Evolutionary conservation across 2,797 vertebrate species (phyloP).

Genomic region (Cirrhinus molitorella): DNA sequence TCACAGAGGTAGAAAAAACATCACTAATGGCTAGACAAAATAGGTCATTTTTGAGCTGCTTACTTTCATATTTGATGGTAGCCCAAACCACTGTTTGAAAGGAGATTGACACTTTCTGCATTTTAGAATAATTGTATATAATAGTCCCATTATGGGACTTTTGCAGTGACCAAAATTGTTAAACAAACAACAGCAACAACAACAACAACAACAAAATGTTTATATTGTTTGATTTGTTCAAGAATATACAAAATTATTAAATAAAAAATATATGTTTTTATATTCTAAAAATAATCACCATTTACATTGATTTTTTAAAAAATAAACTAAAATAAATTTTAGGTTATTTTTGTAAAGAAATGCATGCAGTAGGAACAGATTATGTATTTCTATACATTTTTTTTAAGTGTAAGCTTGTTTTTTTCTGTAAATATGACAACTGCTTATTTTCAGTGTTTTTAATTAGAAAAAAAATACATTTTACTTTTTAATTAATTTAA

Average conservation of each 20-base stretch:
- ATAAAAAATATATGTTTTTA: not conserved
- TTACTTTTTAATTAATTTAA: no score
- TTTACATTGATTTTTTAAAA: not conserved
- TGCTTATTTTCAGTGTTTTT: not conserved
- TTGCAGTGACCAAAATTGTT: not conserved
- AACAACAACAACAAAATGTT: not conserved
- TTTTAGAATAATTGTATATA: not conserved
- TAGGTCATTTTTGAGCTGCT: constrained; percentile 62
- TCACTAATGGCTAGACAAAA: constrained; percentile 66
- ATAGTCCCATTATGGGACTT: no score
- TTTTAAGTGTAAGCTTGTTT: not conserved
- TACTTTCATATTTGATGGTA: not conserved
- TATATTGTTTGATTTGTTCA: not conserved
- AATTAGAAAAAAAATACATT: not conserved
- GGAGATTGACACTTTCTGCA: not conserved
- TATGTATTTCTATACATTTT: not conserved
- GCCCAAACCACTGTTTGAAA: constrained; percentile 15
- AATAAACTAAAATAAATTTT: not conserved
- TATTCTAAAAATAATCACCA: not conserved
- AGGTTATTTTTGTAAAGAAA: not conserved
- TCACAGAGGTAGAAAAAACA: constrained; percentile 62
- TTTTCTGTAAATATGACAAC: not conserved
- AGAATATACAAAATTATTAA: not conserved
- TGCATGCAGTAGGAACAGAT: not conserved
- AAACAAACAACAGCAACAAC: no score